Conservation (phyloP, 2,888 invertebrate species). For the Lepidocyrtoides sp. region DNA sequence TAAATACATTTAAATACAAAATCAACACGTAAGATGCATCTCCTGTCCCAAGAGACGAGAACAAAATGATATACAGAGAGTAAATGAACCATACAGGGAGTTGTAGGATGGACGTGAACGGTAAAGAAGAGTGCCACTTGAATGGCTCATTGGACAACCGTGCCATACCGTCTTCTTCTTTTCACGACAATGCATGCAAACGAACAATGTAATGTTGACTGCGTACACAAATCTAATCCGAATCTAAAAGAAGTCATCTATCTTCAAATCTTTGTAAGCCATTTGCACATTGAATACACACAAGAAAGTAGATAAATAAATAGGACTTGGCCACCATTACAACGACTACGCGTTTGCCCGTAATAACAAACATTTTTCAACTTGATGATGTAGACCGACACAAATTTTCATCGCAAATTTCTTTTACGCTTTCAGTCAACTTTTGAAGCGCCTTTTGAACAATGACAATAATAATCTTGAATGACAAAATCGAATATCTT, state of each 20-base stretch:
- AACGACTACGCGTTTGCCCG: background rate
- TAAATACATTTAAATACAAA: background rate
- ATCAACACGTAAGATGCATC: background rate
- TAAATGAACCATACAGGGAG: slow-evolving; percentile 47
- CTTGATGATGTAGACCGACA: slow-evolving; percentile 36
- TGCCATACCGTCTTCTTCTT: slow-evolving; percentile 37
- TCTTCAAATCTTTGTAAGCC: background rate
- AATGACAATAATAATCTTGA: slow-evolving; percentile 14
- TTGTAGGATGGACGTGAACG: background rate
- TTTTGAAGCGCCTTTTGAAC: slow-evolving; percentile 18
- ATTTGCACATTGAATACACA: background rate
- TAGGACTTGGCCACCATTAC: background rate
- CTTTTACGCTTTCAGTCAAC: slow-evolving; percentile 31
- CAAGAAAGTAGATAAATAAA: background rate
- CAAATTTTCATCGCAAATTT: slow-evolving; percentile 40
- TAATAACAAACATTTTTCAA: slow-evolving; percentile 10
- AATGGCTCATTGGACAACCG: slow-evolving; percentile 60
- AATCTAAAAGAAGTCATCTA: slow-evolving; percentile 10
- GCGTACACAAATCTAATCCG: slow-evolving; percentile 25
- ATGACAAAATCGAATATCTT: slow-evolving; percentile 75
- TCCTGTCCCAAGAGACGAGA: background rate
- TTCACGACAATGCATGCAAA: background rate
- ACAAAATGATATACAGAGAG: background rate
- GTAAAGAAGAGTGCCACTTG: slow-evolving; percentile 35
- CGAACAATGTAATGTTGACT: background rate